Base-by-base conservation (phyloP, 2,888 invertebrate genomes). In the Drosophila seclusa region DNA sequence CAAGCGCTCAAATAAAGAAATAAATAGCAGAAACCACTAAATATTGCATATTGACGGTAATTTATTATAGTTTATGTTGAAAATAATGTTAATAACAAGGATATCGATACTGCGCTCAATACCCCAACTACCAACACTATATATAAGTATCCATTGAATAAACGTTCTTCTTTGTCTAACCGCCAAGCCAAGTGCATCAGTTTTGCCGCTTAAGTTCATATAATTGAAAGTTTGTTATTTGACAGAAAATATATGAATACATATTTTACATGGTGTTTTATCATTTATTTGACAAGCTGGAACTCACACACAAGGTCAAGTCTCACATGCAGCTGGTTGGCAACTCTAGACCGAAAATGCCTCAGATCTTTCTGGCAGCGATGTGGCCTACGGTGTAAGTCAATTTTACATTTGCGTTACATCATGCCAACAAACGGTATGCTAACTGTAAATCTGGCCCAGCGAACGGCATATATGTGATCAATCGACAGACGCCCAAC, bases 401-500 rank as follows among this genome's bases (percentile, higher is more conserved):
- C 27, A 27, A 18, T n/a, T 38, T 55, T 38, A 18, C 54, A 27
- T 27, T n/a, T 27, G n/a, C 49, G 45, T 78, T 69, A 78, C 65
- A 69, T 69, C 66, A 55, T 45, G 38, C 48, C 21, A 54, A 48
- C 63, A 45, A 21, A 16, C 48, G 0, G 55, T 57, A 98, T 99
- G 2, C 93, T 99, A 74, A 98, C 98, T 7, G 94, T 98, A 13
- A 95, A 95, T 63, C 94, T 99, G 77, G 97, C 3, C 82, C 94
- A 3, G 90, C 94, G 1, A 93, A 95, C 91, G 98, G 98, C 31
- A 99, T 97, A 1, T 99, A 99, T 92, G 99, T 99, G 0, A 98
- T 99, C 90, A 99, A 99, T 93, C 96, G 99, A 81, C 99, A 99
- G 93, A 95, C 97, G 4, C 99, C 99, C 0, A 99, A 99, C 92